phyloP scores from a whole-genome alignment of 2,113 vertebrate species.

The Potamarius usumacintae region DNA sequence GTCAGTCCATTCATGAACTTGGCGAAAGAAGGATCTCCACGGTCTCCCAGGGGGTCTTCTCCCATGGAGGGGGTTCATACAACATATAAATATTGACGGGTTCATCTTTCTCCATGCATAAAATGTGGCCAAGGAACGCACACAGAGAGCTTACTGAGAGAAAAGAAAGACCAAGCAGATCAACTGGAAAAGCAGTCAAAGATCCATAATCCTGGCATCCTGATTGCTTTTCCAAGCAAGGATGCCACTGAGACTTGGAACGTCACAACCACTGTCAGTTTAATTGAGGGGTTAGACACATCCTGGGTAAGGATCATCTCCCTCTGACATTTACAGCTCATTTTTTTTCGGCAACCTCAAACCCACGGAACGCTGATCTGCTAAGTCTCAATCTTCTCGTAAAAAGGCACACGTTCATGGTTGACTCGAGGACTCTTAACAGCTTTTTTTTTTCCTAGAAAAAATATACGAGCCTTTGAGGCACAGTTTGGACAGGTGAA shows the following conservation, averaged over 20 bases:
- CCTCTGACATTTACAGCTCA: constrained; percentile 1
- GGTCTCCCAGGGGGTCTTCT: no score
- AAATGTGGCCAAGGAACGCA: no score
- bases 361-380: background rate
- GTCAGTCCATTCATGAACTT: no score
- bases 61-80: no score
- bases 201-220: constrained; percentile 23
- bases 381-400: background rate
- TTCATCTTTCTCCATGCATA: no score
- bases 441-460: constrained; percentile 1
- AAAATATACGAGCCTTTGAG: background rate
- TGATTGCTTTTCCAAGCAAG: constrained; percentile 10
- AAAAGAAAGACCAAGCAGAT: constrained; percentile 11
- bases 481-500: constrained; percentile 44
- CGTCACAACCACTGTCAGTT: background rate
- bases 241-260: constrained; percentile 7
- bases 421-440: constrained; percentile 23
- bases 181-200: constrained; percentile 47
- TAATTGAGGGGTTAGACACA: constrained; percentile 1
- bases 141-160: background rate
- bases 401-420: constrained; percentile 5
- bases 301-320: constrained; percentile 19
- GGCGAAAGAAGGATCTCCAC: no score
- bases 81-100: no score
- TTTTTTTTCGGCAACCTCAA: background rate